Conservation (phyloP, 2,888 invertebrate species). For the Drosophila gaucha region DNA sequence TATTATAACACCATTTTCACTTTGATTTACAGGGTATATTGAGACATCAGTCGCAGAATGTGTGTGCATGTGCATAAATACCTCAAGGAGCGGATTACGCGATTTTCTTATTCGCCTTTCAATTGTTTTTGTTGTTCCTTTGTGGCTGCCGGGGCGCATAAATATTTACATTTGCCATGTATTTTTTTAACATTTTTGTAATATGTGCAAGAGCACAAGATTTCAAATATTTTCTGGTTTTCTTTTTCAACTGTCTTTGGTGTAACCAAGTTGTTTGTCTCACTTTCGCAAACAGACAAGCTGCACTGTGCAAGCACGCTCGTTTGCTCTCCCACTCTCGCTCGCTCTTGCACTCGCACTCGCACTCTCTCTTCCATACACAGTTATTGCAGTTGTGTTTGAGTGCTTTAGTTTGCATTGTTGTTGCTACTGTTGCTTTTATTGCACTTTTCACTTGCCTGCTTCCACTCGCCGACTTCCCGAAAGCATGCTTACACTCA, state of each 20-base stretch:
- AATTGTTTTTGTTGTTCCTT: background rate
- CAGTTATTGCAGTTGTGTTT: slow-evolving; percentile 8
- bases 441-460: slow-evolving; percentile 49
- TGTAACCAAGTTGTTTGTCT: no score
- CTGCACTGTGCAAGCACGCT: slow-evolving; percentile 21
- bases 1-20: no score
- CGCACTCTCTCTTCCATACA: slow-evolving; percentile 6
- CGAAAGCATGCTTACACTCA: no score
- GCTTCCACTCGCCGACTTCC: slow-evolving; percentile 1
- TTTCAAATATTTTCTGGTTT: slow-evolving; percentile 66
- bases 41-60: background rate
- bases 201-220: slow-evolving; percentile 42
- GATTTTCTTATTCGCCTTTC: slow-evolving; percentile 8
- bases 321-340: slow-evolving; percentile 3
- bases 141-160: slow-evolving; percentile 36
- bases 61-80: background rate
- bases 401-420: slow-evolving; percentile 34
- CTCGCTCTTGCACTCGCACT: background rate
- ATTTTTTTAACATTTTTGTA: slow-evolving; percentile 58
- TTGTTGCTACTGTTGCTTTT: slow-evolving; percentile 40
- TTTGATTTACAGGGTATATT: background rate
- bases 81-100: background rate
- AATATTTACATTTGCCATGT: slow-evolving; percentile 34
- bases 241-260: slow-evolving; percentile 17
- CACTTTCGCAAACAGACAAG: slow-evolving; percentile 1